These are phyloP conservation scores for Acanthisitta chloris DNA, from an alignment of 2,113 vertebrate genomes.

Conservation along the genomic window DNA sequence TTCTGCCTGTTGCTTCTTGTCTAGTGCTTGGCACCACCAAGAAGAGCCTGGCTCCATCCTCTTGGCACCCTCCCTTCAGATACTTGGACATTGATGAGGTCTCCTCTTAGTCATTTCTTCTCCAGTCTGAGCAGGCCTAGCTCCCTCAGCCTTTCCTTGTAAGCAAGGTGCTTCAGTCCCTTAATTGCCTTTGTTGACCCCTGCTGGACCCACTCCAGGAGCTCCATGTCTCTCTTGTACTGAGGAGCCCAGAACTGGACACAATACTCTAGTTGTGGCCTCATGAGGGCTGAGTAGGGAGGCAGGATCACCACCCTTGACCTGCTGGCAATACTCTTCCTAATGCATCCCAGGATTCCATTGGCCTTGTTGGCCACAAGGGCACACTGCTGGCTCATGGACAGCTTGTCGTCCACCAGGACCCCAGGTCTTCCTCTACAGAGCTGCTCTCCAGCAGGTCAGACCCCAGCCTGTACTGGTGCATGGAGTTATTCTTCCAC, in stretches of 20 bases:
- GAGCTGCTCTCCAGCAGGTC: neutral
- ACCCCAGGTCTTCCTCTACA: neutral
- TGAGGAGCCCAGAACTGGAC: neutral
- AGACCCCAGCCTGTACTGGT: fast-evolving
- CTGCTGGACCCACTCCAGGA: neutral
- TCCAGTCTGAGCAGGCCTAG: neutral
- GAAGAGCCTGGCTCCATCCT: neutral
- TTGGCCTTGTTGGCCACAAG: neutral
- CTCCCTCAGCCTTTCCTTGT: neutral
- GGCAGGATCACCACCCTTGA: neutral
- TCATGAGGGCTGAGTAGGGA: neutral
- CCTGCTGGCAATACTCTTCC: neutral
- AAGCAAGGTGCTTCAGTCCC: neutral
- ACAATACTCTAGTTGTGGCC: neutral
- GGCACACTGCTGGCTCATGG: neutral
- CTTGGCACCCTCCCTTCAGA: neutral
- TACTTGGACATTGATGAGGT: neutral
- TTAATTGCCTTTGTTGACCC: neutral
- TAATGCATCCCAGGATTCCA: neutral
- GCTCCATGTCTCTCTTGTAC: neutral
- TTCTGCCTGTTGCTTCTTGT: neutral
- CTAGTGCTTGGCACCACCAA: fast-evolving
- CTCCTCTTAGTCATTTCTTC: neutral
- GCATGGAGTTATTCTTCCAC: neutral
- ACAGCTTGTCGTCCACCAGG: neutral